phyloP scores from a whole-genome alignment of 2,113 vertebrate genomes.

The Cercopithecus mona region DNA sequence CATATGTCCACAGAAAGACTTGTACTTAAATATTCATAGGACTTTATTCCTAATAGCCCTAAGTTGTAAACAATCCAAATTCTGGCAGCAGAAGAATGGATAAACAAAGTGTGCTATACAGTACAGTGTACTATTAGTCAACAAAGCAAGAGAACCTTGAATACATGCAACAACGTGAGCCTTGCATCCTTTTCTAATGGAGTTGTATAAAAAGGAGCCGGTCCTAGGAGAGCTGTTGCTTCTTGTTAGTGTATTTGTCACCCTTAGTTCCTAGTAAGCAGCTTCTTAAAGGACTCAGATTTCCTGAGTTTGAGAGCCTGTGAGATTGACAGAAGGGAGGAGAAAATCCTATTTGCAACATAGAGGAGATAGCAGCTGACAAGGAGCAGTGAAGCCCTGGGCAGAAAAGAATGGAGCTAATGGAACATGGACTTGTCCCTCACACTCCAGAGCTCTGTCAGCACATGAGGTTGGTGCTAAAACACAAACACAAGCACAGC shows the following conservation, averaged over 20 bases:
- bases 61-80: not conserved
- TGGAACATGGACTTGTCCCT: not conserved
- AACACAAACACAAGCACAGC: too few species aligned
- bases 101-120: not conserved
- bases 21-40: too few species aligned
- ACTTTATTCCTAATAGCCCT: too few species aligned
- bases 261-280: too few species aligned
- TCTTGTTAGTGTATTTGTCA: too few species aligned
- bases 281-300: rapidly evolving
- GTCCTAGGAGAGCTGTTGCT: too few species aligned
- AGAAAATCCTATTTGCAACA: not conserved
- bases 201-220: too few species aligned
- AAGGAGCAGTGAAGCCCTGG: not conserved
- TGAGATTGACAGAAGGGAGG: not conserved
- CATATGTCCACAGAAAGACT: too few species aligned
- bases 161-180: not conserved
- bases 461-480: too few species aligned
- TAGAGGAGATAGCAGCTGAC: rapidly evolving
- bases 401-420: not conserved
- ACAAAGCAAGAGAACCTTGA: not conserved
- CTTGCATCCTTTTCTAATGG: not conserved
- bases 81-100: not conserved
- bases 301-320: too few species aligned
- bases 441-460: too few species aligned
- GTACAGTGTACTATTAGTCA: not conserved